A percentile compares a stretch with the other conserved stretches of the same genome.
phyloP scores from a whole-genome alignment of 1,140 invertebrate genomes.

The Scylla paramamosain region DNA sequence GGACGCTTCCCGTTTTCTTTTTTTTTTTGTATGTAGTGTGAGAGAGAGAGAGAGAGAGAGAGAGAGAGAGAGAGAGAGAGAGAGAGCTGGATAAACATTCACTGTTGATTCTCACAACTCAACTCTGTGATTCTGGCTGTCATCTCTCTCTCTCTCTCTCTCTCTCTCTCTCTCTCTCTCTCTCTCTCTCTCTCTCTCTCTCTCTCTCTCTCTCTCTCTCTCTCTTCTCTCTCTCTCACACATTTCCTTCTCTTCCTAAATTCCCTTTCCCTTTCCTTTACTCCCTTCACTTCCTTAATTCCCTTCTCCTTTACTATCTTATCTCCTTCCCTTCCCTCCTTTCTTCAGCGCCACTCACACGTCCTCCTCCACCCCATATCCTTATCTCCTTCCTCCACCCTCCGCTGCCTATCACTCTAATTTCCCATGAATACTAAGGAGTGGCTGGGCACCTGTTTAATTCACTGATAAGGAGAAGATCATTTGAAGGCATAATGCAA shows the following conservation, averaged over 20 bases:
- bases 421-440: background rate
- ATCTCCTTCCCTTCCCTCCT: background rate
- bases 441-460: background rate
- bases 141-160: background rate
- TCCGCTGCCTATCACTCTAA: background rate
- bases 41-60: background rate
- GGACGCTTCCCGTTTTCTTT: background rate
- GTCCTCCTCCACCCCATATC: background rate
- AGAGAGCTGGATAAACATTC: constrained; percentile 11
- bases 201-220: background rate
- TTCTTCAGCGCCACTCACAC: background rate
- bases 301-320: background rate
- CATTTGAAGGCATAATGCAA: background rate
- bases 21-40: background rate
- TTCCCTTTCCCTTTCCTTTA: background rate
- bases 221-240: background rate
- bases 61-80: background rate
- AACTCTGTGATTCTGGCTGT: background rate
- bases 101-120: background rate
- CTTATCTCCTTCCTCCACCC: constrained; percentile 9
- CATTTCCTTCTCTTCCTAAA: background rate
- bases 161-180: too few species aligned
- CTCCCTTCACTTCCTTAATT: background rate
- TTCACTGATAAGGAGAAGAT: background rate
- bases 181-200: too few species aligned